Conservation (phyloP, 2,113 vertebrate genomes). For the Lasiurus cinereus region DNA sequence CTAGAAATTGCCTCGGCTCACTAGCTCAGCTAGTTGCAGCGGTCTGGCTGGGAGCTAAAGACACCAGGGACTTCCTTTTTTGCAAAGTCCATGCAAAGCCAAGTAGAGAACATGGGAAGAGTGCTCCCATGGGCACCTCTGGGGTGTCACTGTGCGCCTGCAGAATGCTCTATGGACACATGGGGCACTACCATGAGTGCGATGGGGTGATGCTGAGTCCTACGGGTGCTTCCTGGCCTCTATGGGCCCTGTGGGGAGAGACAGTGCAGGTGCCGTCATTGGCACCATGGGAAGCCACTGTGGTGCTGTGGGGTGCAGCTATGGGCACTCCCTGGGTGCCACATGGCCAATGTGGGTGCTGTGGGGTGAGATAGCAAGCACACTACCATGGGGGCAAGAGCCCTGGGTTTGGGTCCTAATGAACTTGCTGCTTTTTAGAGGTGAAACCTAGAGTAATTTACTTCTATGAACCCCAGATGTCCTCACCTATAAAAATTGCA, state of each 20-base stretch:
- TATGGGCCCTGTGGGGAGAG: no score
- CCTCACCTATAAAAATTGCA: background rate
- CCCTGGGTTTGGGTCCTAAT: background rate
- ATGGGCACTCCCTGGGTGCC: background rate
- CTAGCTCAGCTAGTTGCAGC: background rate
- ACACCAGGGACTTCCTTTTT: background rate
- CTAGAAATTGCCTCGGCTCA: rapidly evolving
- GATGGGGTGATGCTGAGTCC: background rate
- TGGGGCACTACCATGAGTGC: rapidly evolving
- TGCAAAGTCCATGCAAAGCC: background rate
- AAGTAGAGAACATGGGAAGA: background rate
- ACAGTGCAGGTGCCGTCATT: background rate
- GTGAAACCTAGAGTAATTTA: background rate
- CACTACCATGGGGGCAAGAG: background rate
- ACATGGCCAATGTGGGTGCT: background rate
- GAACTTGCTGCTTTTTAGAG: background rate
- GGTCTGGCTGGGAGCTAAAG: background rate
- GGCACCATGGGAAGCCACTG: background rate
- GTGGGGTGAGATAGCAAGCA: background rate
- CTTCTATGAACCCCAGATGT: background rate
- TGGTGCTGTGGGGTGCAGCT: rapidly evolving
- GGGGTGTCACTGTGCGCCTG: rapidly evolving
- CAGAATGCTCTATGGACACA: background rate
- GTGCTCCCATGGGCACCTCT: rapidly evolving
- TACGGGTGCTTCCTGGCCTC: no score